Evolutionary conservation across 2,113 vertebrate genomes (phyloP), one percentile per base, ranked within the genome.

Genomic region (Nycticebus coucang): DNA sequence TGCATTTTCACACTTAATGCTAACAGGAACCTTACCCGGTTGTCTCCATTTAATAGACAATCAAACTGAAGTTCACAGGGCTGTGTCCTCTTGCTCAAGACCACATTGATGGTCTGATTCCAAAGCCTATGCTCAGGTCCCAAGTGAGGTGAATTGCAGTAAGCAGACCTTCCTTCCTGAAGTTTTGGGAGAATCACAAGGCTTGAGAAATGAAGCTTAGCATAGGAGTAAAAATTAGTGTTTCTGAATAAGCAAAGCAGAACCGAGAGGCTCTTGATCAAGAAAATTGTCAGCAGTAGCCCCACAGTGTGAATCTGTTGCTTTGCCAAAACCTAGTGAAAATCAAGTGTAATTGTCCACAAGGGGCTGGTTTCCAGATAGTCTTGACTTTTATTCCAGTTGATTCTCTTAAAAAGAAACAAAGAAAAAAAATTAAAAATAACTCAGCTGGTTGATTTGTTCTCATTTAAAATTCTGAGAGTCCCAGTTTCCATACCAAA

Each of bases 401-500:
- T 92, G 88, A 95, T 78, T 90, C 60, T 90, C 77, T 95, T 93
- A 71, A 50, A 84, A 45, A 84, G 50, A 50, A 86, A n/a, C 11
- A 26, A 28, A 91, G 74, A n/a, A 66, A 17, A 59, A 57, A 37
- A 71, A 60, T 15, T n/a, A 66, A 92, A 86, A 87, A 74, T 22
- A 85, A 80, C 62, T 77, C 45, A 96, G 86, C 87, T 97, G 71
- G 68, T 94, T 93, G 62, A 30, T 81, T 94, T n/a, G 26, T 93
- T 94, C 82, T 89, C 45, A 87, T 60, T 95, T 91, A 82, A 72
- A 95, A 85, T 94, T 80, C 17, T 53, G 89, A 84, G 89, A 77
- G 66, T 78, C 92, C 55, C 59, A 78, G 85, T 89, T 92, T 90
- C 64, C 75, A 60, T 53, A 62, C 55, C 62, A 85, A 91, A 95